These are phyloP conservation scores for Heliconius himera DNA, from an alignment of 1,140 invertebrate species.

Conservation along the genomic window DNA sequence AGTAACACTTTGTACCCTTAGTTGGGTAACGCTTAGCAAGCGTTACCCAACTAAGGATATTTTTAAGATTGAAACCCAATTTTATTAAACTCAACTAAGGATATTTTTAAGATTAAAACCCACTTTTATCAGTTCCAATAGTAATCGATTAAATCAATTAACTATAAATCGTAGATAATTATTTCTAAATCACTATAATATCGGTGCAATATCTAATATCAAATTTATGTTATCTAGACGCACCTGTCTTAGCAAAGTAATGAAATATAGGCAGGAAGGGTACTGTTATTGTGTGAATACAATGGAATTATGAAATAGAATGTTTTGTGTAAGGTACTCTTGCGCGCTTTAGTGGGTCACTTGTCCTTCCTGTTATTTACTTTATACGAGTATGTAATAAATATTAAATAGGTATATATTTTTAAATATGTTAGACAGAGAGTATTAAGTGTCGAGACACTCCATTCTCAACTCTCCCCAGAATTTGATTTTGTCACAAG, in stretches of 20 bases:
- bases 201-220: slow-evolving; percentile 9
- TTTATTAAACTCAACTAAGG: not conserved
- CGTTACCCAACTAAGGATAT: not conserved
- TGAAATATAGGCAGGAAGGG: slow-evolving; percentile 20
- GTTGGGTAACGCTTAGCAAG: not conserved
- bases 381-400: not conserved
- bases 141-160: slow-evolving; percentile 27
- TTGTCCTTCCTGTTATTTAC: not conserved
- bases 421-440: too few relatives aligned
- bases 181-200: slow-evolving; percentile 29
- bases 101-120: not conserved
- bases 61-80: not conserved
- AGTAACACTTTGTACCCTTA: too few relatives aligned
- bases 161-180: slow-evolving; percentile 30
- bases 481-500: too few relatives aligned
- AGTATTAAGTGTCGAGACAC: too few relatives aligned
- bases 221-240: slow-evolving; percentile 23
- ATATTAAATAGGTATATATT: not conserved
- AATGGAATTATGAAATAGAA: slow-evolving; percentile 13
- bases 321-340: not conserved
- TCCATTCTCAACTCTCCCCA: too few relatives aligned
- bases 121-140: not conserved
- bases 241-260: slow-evolving; percentile 15
- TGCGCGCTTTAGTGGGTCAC: not conserved
- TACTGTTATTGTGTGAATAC: slow-evolving; percentile 11